Evolutionary conservation across 2,113 vertebrate genomes (phyloP), one percentile per base, ranked within the genome.

Genomic region (Pyxicephalus adspersus): DNA sequence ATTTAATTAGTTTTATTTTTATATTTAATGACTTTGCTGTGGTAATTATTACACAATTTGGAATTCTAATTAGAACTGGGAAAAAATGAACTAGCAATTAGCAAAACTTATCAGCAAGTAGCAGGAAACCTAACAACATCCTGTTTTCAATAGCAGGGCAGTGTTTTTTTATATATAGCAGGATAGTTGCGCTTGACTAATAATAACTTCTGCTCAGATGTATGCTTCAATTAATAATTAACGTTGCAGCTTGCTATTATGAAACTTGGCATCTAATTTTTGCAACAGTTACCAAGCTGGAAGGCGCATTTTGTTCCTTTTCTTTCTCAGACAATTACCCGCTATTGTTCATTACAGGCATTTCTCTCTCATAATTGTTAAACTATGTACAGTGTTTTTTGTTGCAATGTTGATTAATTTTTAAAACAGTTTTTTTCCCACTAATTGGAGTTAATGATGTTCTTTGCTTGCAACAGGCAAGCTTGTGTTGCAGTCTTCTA

Each of bases 381-480:
- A 28, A 57, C 26, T 55, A 58, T 34, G 26, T 22, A 34, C n/a
- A 13, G 26, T n/a, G 52, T 57, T 73, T 73, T 57, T 73, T 58
- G 70, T 28, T n/a, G 19, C 54, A 73, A 5, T 73, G 70, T 73
- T 73, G 52, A 73, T 55, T 20, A 15, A 26, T 51, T 67, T 67
- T 67, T 50, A n/a, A 19, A 26, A 25, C 1, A 16, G 55, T 22
- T 18, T 19, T 55, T 31, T 73, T 34, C 5, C 23, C 20, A 23
- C 28, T 73, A 73, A 73, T 73, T 58, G 52, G 52, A 73, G 70
- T 58, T 73, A 73, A 73, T 58, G 28, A 31, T n/a, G 52, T 25
- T n/a, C 18, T 34, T 9, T 9, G 8, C 20, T 15, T 19, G 52
- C 34, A 23, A 58, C 57, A 22, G 3, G 26, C 70, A n/a, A 29